phyloP scores from a whole-genome alignment of 2,113 vertebrate genomes.

The Speoplatyrhinus poulsoni region DNA sequence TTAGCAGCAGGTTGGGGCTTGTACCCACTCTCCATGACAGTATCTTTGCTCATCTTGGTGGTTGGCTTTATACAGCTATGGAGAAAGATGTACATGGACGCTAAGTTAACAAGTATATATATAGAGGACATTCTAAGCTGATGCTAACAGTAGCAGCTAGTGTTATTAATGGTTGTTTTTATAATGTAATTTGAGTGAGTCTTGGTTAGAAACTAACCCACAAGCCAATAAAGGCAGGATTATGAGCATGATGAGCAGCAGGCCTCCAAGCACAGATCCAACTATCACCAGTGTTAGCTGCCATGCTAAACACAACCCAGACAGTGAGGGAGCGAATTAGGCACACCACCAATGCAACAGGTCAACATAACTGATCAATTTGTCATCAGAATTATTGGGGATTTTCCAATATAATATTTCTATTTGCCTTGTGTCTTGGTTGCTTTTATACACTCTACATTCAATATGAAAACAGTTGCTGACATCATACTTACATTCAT shows the following conservation, averaged over 20 bases:
- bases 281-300: constrained; percentile 55
- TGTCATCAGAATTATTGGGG: not conserved
- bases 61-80: constrained; percentile 11
- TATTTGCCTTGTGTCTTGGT: not conserved
- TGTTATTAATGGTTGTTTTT: too few species aligned
- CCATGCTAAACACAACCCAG: constrained; percentile 52
- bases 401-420: too few species aligned
- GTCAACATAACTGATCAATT: not conserved
- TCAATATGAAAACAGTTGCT: not conserved
- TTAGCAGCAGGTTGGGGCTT: constrained; percentile 7
- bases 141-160: too few species aligned
- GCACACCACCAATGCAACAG: not conserved
- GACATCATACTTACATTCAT: constrained; percentile 67
- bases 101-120: too few species aligned
- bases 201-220: constrained; percentile 48
- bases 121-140: too few species aligned
- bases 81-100: too few species aligned
- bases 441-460: not conserved
- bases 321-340: not conserved
- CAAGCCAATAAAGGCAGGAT: constrained; percentile 23
- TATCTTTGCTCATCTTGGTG: constrained; percentile 7
- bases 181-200: too few species aligned
- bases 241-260: constrained; percentile 58
- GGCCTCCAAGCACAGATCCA: constrained; percentile 53
- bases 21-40: constrained; percentile 1